Conservation (phyloP, 2,113 vertebrate genomes). For the Cacatua alba region DNA sequence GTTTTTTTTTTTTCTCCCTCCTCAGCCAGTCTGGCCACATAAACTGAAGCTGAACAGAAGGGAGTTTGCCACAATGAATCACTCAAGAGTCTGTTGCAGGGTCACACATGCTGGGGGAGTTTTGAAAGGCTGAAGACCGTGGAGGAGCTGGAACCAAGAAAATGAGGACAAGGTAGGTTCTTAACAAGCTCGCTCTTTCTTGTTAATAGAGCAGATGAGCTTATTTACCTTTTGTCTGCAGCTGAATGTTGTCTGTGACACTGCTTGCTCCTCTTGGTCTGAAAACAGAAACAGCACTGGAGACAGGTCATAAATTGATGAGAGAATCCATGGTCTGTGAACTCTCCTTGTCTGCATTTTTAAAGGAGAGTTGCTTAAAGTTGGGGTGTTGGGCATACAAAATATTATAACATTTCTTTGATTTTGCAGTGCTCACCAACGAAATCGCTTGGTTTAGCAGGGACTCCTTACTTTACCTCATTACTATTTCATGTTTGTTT, state of each 20-base stretch:
- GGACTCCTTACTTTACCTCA: neutral
- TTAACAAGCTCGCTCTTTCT: neutral
- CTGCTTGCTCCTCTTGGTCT: neutral
- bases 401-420: neutral
- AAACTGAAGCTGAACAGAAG: neutral
- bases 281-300: neutral
- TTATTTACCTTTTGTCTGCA: neutral
- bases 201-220: neutral
- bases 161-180: slow-evolving; percentile 7
- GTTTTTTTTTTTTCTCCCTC: neutral
- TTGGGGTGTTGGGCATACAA: neutral
- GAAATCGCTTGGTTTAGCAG: neutral
- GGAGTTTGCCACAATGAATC: slow-evolving; percentile 27
- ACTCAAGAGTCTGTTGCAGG: neutral
- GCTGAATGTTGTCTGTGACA: neutral
- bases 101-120: neutral
- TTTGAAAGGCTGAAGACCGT: neutral
- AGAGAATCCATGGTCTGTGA: neutral
- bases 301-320: neutral
- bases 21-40: neutral
- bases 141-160: neutral
- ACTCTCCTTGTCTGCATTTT: neutral
- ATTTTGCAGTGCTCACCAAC: neutral
- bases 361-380: neutral
- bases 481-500: neutral